phyloP scores from a whole-genome alignment of 2,888 invertebrate genomes.

The Drosophila ezoana region DNA sequence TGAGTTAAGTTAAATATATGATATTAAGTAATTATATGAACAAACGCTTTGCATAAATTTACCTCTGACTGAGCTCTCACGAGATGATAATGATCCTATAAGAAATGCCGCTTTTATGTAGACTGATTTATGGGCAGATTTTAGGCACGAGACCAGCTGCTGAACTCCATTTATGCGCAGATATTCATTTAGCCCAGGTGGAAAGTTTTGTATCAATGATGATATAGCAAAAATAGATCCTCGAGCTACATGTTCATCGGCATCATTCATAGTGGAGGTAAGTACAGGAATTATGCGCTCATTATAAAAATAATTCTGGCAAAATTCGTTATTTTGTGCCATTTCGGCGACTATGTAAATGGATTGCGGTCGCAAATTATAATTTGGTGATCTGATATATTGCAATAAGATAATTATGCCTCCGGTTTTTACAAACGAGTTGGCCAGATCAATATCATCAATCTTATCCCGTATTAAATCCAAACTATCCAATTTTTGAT shows the following conservation, averaged over 20 bases:
- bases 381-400: slow-evolving; percentile 80
- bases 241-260: slow-evolving; percentile 44
- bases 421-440: slow-evolving; percentile 63
- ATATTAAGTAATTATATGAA: background rate
- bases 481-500: slow-evolving; percentile 50
- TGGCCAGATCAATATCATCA: slow-evolving; percentile 65
- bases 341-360: slow-evolving; percentile 91
- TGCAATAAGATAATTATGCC: slow-evolving; percentile 47
- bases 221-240: slow-evolving; percentile 68
- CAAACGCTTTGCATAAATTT: background rate
- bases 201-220: slow-evolving; percentile 63
- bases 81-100: slow-evolving; percentile 53
- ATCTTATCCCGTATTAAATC: slow-evolving; percentile 59
- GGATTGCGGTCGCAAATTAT: slow-evolving; percentile 87
- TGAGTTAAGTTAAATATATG: no score
- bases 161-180: slow-evolving; percentile 49
- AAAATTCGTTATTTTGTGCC: slow-evolving; percentile 94
- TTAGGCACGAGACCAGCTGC: slow-evolving; percentile 47
- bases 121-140: slow-evolving; percentile 37
- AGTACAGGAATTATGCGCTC: slow-evolving; percentile 88
- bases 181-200: slow-evolving; percentile 59
- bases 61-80: slow-evolving; percentile 51
- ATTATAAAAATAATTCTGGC: slow-evolving; percentile 90
- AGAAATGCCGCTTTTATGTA: slow-evolving; percentile 70
- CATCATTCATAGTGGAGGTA: slow-evolving; percentile 51